Base-by-base conservation (phyloP, 2,113 vertebrate genomes). In the Catagonus wagneri region DNA sequence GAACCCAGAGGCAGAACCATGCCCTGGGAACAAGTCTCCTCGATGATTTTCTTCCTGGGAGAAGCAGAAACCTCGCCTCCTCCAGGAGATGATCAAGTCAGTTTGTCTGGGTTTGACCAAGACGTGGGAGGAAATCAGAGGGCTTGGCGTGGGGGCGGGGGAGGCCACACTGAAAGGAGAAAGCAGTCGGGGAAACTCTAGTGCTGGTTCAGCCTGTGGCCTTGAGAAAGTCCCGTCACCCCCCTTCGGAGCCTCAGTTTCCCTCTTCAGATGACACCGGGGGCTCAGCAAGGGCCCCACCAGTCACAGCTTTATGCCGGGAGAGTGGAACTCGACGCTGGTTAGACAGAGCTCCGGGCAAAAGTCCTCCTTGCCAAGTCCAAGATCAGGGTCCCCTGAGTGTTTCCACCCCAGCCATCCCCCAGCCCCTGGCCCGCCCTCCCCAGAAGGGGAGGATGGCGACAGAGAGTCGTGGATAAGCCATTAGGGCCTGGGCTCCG, bases 391-490 rank as follows among this genome's bases (percentile, higher is more conserved):
- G n/a, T 95, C 81, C 85, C 68, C 83, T 66, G 96, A 86, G 69
- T 10, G 44, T 7, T 13, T 44, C 76, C 56, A 27, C 23, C 56
- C 32, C 80, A 58, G 39, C n/a, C 29, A n/a, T 81, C 74, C 79
- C 91, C 87, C 92, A 72, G 63, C 86, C 81, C 68, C 75, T 83
- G 76, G 68, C 61, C 83, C 9, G 17, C 36, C 76, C 68, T 94
- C 94, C 78, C 69, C 69, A 69, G 78, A 39, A 93, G 85, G 36
- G 65, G 69, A 54, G 50, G 87, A 36, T 93, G 94, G 88, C 83
- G 89, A 97, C 97, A 95, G 78, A 86, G 85, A 93, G 96, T 96
- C 90, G 12, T 96, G 85, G 72, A 34, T 61, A 81, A 94, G 94
- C 97, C 97, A 96, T 95, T 97, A 97, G 83, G 92, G 94, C 69